A percentile compares a stretch with the other conserved stretches of the same genome.
Evolutionary conservation across 2,888 invertebrate species (phyloP).

Genomic region (Amblyjoppa proteus): DNA sequence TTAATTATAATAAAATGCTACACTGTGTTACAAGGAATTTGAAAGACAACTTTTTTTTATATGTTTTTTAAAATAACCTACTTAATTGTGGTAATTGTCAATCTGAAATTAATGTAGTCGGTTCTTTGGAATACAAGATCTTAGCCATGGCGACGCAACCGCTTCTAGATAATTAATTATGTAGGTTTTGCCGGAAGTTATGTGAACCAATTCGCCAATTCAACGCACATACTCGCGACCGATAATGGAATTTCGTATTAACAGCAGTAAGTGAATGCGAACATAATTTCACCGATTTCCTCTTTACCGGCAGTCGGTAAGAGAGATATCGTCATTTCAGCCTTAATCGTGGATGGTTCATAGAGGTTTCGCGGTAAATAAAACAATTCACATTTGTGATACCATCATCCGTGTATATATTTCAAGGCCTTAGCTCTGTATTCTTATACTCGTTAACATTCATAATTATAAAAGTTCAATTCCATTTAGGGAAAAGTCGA

Average conservation of each 20-base stretch:
- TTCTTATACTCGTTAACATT: slow-evolving; percentile 51
- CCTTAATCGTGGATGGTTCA: not conserved
- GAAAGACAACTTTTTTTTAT: too few species aligned
- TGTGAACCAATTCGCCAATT: not conserved
- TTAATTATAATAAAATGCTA: not conserved
- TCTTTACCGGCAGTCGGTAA: not conserved
- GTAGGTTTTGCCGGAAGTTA: not conserved
- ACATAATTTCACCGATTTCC: not conserved
- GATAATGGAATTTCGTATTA: not conserved
- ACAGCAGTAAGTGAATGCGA: not conserved
- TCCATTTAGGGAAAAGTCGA: slow-evolving; percentile 42
- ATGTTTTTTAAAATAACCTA: too few species aligned
- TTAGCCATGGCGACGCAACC: not conserved
- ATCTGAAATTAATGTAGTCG: too few species aligned
- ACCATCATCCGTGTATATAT: slow-evolving; percentile 52
- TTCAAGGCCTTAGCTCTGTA: slow-evolving; percentile 42
- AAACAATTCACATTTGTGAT: not conserved
- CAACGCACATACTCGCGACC: not conserved
- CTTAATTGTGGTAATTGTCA: too few species aligned
- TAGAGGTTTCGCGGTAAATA: not conserved
- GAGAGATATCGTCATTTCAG: not conserved
- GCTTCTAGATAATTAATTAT: not conserved
- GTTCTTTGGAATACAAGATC: too few species aligned
- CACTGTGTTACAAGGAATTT: too few species aligned
- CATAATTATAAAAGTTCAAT: slow-evolving; percentile 56